A percentile compares a stretch with the other conserved stretches of the same genome.
These are phyloP conservation scores for Apteryx owenii DNA, from an alignment of 2,113 vertebrate genomes.

Conservation along the genomic window DNA sequence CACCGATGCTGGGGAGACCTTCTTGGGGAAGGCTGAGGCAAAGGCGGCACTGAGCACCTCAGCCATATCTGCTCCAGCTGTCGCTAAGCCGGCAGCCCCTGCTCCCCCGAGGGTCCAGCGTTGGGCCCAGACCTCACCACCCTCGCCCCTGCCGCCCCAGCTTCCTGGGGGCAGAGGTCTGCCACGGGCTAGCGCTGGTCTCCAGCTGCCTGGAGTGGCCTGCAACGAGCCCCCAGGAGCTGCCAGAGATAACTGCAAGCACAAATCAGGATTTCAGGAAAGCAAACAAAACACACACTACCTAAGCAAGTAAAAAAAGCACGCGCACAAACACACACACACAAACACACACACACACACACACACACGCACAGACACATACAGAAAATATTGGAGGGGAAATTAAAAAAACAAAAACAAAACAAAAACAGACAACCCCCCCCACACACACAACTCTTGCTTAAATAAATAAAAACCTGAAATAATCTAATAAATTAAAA, in stretches of 20 bases:
- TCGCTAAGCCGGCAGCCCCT: background rate
- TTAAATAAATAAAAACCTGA: background rate
- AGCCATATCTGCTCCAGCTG: background rate
- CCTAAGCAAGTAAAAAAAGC: no score
- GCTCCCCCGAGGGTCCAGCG: background rate
- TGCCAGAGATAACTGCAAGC: background rate
- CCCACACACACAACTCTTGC: no score
- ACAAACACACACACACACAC: no score
- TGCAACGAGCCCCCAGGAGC: background rate
- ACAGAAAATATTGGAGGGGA: no score
- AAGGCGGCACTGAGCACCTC: background rate
- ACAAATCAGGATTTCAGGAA: background rate
- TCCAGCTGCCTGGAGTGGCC: background rate
- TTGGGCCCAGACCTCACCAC: background rate
- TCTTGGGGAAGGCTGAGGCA: background rate
- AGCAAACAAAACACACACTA: no score
- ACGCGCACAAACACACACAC: no score
- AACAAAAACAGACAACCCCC: background rate
- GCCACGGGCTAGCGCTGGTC: background rate
- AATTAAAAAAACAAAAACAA: background rate
- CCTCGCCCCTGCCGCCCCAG: background rate
- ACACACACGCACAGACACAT: no score
- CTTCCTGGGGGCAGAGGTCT: background rate
- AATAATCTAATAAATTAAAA: background rate
- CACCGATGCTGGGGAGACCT: background rate